These are phyloP conservation scores for Adrianichthys oophorus DNA, from an alignment of 2,797 vertebrate genomes.

Conservation along the genomic window DNA sequence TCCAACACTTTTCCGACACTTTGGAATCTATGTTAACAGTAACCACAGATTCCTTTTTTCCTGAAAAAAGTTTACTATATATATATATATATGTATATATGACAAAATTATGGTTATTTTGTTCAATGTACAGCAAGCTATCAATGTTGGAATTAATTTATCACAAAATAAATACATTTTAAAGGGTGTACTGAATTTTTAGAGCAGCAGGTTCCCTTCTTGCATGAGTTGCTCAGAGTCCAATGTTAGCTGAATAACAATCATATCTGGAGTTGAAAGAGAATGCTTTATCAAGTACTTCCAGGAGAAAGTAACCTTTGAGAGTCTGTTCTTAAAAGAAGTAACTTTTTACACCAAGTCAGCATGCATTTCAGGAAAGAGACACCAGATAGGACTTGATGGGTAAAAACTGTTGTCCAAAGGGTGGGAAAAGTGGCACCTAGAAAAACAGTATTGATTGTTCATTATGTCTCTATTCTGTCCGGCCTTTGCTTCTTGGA, in stretches of 20 bases:
- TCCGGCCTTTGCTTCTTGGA: slow-evolving; percentile 26
- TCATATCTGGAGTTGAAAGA: slow-evolving; percentile 27
- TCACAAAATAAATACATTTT: background rate
- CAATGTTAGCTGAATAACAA: slow-evolving; percentile 38
- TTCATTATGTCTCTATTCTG: slow-evolving; percentile 33
- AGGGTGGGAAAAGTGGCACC: slow-evolving; percentile 46
- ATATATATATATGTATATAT: no score
- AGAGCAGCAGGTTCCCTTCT: slow-evolving; percentile 23
- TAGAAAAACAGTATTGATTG: slow-evolving; percentile 50
- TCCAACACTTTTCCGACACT: no score
- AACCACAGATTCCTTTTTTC: no score
- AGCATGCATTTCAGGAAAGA: slow-evolving; percentile 11
- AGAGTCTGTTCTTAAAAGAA: slow-evolving; percentile 25
- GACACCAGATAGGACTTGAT: slow-evolving; percentile 23
- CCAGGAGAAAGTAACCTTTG: slow-evolving; percentile 36
- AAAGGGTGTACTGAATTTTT: slow-evolving; percentile 10
- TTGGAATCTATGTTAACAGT: no score
- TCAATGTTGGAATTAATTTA: slow-evolving; percentile 6
- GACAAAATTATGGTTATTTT: no score
- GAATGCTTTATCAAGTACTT: slow-evolving; percentile 30
- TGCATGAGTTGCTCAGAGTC: slow-evolving; percentile 6
- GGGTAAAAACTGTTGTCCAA: slow-evolving; percentile 39
- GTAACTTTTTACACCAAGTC: slow-evolving; percentile 8
- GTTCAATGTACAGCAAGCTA: no score
- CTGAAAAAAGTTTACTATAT: no score